phyloP scores from a whole-genome alignment of 1,140 invertebrate genomes.

The Aporrectodea caliginosa region DNA sequence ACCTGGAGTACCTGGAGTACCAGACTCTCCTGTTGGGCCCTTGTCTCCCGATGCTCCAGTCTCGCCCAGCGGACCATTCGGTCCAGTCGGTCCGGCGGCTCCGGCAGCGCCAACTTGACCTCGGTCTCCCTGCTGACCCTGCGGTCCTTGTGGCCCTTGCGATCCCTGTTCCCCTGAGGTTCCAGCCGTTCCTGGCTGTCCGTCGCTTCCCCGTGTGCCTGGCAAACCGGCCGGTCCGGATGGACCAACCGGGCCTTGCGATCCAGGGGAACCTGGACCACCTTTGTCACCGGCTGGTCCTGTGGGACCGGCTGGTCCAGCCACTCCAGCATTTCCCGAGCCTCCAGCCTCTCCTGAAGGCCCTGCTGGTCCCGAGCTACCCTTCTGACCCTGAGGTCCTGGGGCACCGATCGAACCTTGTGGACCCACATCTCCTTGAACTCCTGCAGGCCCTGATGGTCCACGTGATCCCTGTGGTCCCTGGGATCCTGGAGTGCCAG shows the following conservation, averaged over 20 bases:
- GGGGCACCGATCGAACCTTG: not conserved
- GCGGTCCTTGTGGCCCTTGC: not conserved
- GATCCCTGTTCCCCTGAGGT: not conserved
- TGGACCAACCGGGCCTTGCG: not conserved
- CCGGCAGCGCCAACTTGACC: constrained; percentile 4
- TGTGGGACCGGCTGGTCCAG: not conserved
- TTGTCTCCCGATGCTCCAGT: not conserved
- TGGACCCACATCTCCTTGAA: not conserved
- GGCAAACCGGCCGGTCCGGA: not conserved
- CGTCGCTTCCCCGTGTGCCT: not conserved
- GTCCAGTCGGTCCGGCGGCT: constrained; percentile 7
- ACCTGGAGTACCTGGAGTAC: constrained; percentile 15
- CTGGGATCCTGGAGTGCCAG: not conserved
- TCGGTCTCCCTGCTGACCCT: not conserved
- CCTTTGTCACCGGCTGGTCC: not conserved
- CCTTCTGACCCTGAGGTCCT: not conserved
- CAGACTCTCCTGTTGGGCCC: not conserved
- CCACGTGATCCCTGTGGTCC: not conserved
- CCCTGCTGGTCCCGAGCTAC: not conserved
- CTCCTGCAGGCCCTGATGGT: not conserved
- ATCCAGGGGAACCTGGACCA: not conserved
- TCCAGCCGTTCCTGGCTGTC: not conserved
- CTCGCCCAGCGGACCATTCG: not conserved
- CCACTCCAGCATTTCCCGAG: not conserved
- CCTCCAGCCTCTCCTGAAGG: not conserved